Base-by-base conservation (phyloP, 2,113 vertebrate species). In the Jaculus jaculus region DNA sequence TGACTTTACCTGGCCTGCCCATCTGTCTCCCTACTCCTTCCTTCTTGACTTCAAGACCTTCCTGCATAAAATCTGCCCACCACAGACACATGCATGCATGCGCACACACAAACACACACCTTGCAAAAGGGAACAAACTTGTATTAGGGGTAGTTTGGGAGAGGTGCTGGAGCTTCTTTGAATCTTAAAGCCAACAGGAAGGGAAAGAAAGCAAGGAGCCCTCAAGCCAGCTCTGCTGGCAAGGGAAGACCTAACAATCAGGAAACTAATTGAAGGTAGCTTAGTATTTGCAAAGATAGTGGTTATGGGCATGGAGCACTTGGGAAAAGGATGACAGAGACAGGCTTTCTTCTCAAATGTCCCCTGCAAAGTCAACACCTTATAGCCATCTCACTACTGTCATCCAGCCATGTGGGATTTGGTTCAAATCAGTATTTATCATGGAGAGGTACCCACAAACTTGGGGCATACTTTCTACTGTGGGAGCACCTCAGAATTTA, bases 181-280 rank as follows among this genome's bases (percentile, higher is more conserved):
- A 87, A 89, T 96, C 91, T 96, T 94, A 84, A 97, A 97, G 92
- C 89, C 92, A 95, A 95, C 54, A 60, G 77, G 47, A 97, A 96
- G 95, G 84, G 88, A 97, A 97, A 95, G 95, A 95, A 92, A 96
- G 79, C n/a, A n/a, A n/a, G n/a, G n/a, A n/a, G n/a, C 88, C 89
- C 77, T 97, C 78, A 91, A 90, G 89, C 82, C 78, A 93, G 72
- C 32, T 30, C 69, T 92, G 68, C 24, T 94, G 68, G 91, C 86
- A 95, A 97, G 98, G 47, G 95, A 91, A 97, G 95, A 97, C 93
- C 39, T 39, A 92, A 82, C 84, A 96, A 95, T 83, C 81, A 74
- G 91, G 92, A 92, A 96, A 94, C 92, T 90, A 94, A 94, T 42
- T 95, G 42, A 82, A 82, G 63, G 66, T 39, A 10, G 7, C 37